Evolutionary conservation across 2,797 vertebrate species (phyloP).

Genomic region (Sphenopsis melanotis): DNA sequence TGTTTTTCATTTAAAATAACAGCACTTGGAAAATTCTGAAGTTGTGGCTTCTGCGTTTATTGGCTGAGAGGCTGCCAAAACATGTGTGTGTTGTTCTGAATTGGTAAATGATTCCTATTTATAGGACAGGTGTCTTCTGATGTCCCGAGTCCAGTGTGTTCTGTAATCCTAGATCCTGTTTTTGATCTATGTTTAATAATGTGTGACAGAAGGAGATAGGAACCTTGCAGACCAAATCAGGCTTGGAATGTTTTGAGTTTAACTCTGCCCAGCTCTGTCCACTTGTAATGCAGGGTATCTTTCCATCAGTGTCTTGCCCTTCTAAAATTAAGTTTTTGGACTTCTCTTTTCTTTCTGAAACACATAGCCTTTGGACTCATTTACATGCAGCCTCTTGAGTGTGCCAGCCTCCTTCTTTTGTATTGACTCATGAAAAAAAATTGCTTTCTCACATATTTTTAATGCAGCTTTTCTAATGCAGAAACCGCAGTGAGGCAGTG

Average conservation of each 20-base stretch:
- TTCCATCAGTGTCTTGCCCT: background rate
- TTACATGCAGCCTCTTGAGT: background rate
- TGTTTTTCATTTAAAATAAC: constrained; percentile 23
- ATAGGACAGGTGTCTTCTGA: constrained; percentile 68
- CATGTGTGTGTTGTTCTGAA: constrained; percentile 52
- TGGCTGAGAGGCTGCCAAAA: constrained; percentile 60
- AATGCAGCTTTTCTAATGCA: background rate
- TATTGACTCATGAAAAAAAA: background rate
- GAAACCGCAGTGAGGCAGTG: background rate
- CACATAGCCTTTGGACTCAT: background rate
- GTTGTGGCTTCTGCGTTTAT: constrained; percentile 55
- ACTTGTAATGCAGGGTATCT: background rate
- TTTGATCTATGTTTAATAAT: constrained; percentile 66
- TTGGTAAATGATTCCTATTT: constrained; percentile 65
- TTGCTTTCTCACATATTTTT: background rate
- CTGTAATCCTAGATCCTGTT: constrained; percentile 62
- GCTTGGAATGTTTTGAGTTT: constrained; percentile 33
- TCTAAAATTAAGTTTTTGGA: background rate
- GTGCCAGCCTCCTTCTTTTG: background rate
- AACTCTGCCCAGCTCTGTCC: background rate
- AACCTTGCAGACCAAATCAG: constrained; percentile 35
- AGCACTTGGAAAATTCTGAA: constrained; percentile 30
- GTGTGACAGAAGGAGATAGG: constrained; percentile 62
- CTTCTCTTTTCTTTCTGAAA: background rate
- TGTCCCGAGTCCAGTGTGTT: constrained; percentile 45